A percentile compares a stretch with the other conserved stretches of the same genome.
Conservation (phyloP, 2,113 vertebrate species). For the Rhineura floridana region DNA sequence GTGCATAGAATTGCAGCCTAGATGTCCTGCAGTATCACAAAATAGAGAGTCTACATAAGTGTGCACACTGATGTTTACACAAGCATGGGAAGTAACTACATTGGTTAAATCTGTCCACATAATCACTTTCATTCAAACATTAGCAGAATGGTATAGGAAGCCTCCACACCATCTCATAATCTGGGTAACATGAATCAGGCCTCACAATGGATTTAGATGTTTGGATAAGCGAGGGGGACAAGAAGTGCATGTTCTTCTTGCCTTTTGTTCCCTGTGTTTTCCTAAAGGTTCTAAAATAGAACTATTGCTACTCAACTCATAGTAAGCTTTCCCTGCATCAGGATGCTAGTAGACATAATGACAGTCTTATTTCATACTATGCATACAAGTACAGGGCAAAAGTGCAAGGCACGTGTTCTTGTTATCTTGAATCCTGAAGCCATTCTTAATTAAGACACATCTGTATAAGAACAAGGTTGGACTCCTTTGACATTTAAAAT, state of each 20-base stretch:
- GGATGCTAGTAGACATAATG: not conserved
- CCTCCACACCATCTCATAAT: not conserved
- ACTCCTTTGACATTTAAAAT: constrained; percentile 38
- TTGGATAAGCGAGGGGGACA: not conserved
- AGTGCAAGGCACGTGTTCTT: not conserved
- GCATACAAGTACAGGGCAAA: not conserved
- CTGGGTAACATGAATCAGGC: not conserved
- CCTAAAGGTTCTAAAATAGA: not conserved
- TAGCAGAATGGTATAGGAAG: not conserved
- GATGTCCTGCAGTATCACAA: constrained; percentile 37
- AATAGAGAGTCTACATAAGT: not conserved
- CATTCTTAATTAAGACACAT: constrained; percentile 20
- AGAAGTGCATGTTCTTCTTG: not conserved
- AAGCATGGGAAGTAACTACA: not conserved
- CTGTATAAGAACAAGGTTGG: constrained; percentile 30
- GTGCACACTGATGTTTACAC: not conserved
- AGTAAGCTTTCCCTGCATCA: not conserved
- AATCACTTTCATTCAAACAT: not conserved
- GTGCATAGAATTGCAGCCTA: constrained; percentile 8
- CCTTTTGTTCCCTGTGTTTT: not conserved
- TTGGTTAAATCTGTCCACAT: not conserved
- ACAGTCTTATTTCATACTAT: not conserved
- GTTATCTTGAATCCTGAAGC: not conserved
- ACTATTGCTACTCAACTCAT: not conserved
- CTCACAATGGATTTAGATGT: not conserved